Evolutionary conservation across 53 echinoderm and acorn worm genomes (phyloP), one percentile per base, ranked within the genome.

Genomic region (Stichopus horrens): DNA sequence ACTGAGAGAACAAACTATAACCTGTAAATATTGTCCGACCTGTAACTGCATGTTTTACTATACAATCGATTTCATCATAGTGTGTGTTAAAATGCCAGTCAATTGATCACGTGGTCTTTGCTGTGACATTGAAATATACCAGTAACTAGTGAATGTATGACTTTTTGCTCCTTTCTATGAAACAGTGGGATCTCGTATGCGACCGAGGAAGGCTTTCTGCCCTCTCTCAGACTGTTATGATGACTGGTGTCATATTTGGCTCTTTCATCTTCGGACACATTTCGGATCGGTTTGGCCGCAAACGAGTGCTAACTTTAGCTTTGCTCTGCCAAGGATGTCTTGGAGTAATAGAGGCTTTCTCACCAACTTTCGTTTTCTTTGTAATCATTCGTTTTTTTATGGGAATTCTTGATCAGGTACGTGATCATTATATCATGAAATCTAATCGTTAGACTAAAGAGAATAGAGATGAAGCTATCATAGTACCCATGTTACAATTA

Each of bases 141-240:
- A 37, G 1, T 37, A 1, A 37, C 37, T 37, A 37, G 37, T 37
- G 37, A 37, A 37, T 37, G 37, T 37, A 0, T 37, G 37, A 37
- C 37, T 37, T 37, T 63, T 13, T 16, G 11, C 63, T 16, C 1
- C 59, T 59, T 9, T 59, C 8, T 63, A 63, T 63, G 5, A 10
- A 13, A 75, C 52, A 79, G 79, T 79, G 79, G 79, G 13, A 79
- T 5, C 79, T 79, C 54, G 79, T 79, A 19, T 79, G 79, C 10
- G 79, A 79, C 16, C 79, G 56, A 54, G 52, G 54, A 55, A 9
- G 53, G 4, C 79, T 79, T 8, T 53, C 54, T 79, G 54, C 79
- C n/a, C 53, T 79, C 5, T 23, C 79, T 55, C 79, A 79, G 19
- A 52, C 79, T 18, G 54, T 79, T 55, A 7, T 79, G 79, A 55